Evolutionary conservation across 2,888 invertebrate genomes (phyloP), one percentile per base, ranked within the genome.

Genomic region (Atherix ibis): DNA sequence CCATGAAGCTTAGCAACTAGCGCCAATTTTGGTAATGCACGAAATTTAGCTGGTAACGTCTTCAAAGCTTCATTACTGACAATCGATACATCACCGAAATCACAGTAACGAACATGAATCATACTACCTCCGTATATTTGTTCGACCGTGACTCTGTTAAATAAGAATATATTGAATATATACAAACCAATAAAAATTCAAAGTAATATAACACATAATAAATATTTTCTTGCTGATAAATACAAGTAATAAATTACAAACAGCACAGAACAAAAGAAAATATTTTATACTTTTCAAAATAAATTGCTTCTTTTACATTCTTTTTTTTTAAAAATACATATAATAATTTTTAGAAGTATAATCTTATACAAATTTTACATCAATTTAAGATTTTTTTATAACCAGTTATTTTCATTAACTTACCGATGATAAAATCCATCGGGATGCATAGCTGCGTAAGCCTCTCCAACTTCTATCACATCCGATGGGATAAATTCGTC

Each of bases 341-440:
- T n/a, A n/a, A n/a, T n/a, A n/a, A n/a, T n/a, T n/a, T n/a, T n/a
- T n/a, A n/a, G n/a, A n/a, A n/a, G n/a, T n/a, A n/a, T n/a, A n/a
- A n/a, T n/a, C n/a, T n/a, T n/a, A n/a, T n/a, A n/a, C n/a, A n/a
- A n/a, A n/a, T n/a, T n/a, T n/a, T n/a, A n/a, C n/a, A n/a, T n/a
- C n/a, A n/a, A n/a, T n/a, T n/a, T 13, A 19, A 31, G 10, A 22
- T 29, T 29, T 15, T 31, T 14, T 14, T n/a, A n/a, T n/a, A n/a
- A n/a, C n/a, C n/a, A n/a, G n/a, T n/a, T n/a, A n/a, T n/a, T n/a
- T n/a, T n/a, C n/a, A n/a, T n/a, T 22, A 13, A 46, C 60, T 52
- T 58, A 80, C 82, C 83, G 71, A 56, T 82, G 80, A 78, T 80
- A 84, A 16, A 65, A 62, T 3, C 68, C 64, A 49, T 79, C 74